Evolutionary conservation across 1,140 invertebrate genomes (phyloP), one percentile per base, ranked within the genome.

Genomic region (Aporrectodea caliginosa): DNA sequence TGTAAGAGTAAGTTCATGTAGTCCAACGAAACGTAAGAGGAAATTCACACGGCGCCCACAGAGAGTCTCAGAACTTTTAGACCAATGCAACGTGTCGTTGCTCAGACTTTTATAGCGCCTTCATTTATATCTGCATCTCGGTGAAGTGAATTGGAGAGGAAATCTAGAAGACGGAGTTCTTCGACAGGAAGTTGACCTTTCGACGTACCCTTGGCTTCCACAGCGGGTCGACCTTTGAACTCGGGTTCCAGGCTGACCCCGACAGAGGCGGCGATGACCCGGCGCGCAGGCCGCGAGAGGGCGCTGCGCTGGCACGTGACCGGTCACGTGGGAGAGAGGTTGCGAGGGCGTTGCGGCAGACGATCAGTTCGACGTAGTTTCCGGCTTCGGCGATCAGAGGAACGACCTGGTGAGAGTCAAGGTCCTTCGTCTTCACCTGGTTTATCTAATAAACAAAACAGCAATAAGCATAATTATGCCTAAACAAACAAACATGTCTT

Each of bases 351-450:
- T 88, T 88, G 69, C 88, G 83, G 80, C 88, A 88, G 33, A 98
- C 91, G 0, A 96, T 92, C 75, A 98, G 90, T 82, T 95, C 93
- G 34, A 98, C 91, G 81, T 92, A 91, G 81, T 96, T 93, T 0
- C 94, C 94, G 32, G 95, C 93, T 1, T 94, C 92, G 0, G 95
- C 94, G 69, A 98, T 96, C 16, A 98, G 88, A 1, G 96, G 96
- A 22, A 98, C 95, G 0, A 95, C 95, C 27, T 97, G 88, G 84
- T 94, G 95, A 86, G 96, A 98, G 87, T 97, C 95, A 85, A 95
- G 95, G 85, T 97, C 95, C 83, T 94, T 92, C 0, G 95, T 97
- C 84, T 92, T 92, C 1, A 94, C 93, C 75, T 95, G 93, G 85
- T 98, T 98, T 0, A 96, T 93, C 94, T 95, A 85, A 74, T 82